Evolutionary conservation across 2,797 vertebrate species (phyloP), one percentile per base, ranked within the genome.

Genomic region (Pyrocephalus nanus): DNA sequence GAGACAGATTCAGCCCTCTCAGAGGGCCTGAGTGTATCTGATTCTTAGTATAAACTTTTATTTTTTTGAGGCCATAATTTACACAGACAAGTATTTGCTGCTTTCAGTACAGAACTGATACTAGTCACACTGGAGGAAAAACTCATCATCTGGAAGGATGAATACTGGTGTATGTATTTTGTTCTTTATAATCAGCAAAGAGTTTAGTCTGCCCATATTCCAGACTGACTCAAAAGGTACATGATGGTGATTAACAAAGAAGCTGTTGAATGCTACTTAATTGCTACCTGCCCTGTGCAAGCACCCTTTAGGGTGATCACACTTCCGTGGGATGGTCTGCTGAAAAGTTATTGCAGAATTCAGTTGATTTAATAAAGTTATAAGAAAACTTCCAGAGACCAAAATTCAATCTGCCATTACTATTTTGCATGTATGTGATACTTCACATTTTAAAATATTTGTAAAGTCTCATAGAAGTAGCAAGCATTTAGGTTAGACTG

Each of bases 21-120:
- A 1, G 25, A 58, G 1, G 3, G 8, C 6, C 12, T 36, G 45
- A 48, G 9, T 7, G 4, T 9, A 32, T 34, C 32, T 32, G 27
- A 17, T 48, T 22, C 47, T 51, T 47, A 43, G 14, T 38, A 38
- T 17, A 64, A 64, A 32, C 13, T 8, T 83, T 25, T 57, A 57
- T 21, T 36, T 6, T 6, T 30, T 85, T 47, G 11, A 40, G 71
- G 36, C 16, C 15, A 12, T 50, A 61, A 54, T 19, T 54, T 54
- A 10, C n/a, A 53, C 36, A 82, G 60, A 48, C 4, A 55, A 42
- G 3, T 27, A 38, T 58, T 77, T 77, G 8, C 25, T 79, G 9
- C 12, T 88, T 75, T 30, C 17, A 40, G 15, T 38, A 45, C 19
- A 9, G 15, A 67, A 4, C 13, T 83, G 43, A 15, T 15, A 67